phyloP scores from a whole-genome alignment of 2,113 vertebrate species.

The Tetraodon nigroviridis region DNA sequence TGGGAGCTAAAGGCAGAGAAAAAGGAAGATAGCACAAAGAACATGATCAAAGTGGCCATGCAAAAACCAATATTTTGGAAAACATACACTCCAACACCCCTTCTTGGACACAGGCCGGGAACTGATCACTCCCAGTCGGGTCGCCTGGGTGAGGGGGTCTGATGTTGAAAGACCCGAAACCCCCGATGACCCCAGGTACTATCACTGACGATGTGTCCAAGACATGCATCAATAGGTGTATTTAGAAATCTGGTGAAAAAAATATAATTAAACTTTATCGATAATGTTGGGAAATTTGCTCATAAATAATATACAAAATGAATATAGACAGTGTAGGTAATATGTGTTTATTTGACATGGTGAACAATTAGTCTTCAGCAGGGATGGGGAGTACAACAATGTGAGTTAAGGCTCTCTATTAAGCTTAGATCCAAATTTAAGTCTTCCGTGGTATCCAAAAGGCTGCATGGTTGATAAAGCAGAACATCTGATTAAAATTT shows the following conservation, averaged over 20 bases:
- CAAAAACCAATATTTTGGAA: too few species aligned
- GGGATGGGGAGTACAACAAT: slow-evolving; percentile 47
- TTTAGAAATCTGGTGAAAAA: too few species aligned
- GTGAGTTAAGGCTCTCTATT: slow-evolving; percentile 57
- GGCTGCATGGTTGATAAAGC: slow-evolving; percentile 74
- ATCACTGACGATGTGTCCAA: too few species aligned
- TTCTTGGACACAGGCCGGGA: too few species aligned
- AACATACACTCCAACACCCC: too few species aligned
- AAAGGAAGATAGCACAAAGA: neutral
- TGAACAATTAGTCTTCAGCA: neutral
- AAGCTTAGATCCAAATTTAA: slow-evolving; percentile 67
- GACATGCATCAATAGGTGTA: too few species aligned
- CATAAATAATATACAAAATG: neutral
- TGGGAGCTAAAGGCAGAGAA: neutral
- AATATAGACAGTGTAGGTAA: neutral
- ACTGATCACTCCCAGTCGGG: too few species aligned
- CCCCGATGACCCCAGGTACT: too few species aligned
- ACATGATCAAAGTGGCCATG: neutral
- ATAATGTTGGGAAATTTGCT: neutral
- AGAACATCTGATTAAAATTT: slow-evolving; percentile 73
- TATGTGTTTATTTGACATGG: slow-evolving; percentile 42
- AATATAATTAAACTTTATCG: slow-evolving; percentile 5
- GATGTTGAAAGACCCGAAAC: too few species aligned
- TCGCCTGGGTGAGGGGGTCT: too few species aligned
- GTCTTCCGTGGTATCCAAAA: slow-evolving; percentile 59